These are phyloP conservation scores for Aldrovandia affinis DNA, from an alignment of 2,797 vertebrate species.

Conservation along the genomic window DNA sequence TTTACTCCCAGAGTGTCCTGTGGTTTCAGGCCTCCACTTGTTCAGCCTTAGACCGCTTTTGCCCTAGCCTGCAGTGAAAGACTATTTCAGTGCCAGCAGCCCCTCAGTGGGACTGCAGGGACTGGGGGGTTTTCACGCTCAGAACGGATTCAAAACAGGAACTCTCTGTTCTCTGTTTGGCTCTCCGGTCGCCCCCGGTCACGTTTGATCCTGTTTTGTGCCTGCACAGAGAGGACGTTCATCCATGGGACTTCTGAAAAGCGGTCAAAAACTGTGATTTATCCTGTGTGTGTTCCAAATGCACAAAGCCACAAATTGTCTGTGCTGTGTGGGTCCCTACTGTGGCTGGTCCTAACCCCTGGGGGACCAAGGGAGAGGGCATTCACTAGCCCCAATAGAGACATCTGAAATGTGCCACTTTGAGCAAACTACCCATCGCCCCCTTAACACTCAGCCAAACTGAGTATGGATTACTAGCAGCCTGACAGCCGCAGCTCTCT, in stretches of 20 bases:
- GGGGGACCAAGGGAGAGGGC: not conserved
- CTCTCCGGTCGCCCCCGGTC: not conserved
- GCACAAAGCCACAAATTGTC: not conserved
- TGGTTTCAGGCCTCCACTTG: not conserved
- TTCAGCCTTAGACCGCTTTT: not conserved
- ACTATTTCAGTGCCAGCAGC: not conserved
- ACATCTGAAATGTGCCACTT: slow-evolving; percentile 56
- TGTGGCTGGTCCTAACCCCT: not conserved
- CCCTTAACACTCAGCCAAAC: slow-evolving; percentile 44
- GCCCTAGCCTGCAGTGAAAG: not conserved
- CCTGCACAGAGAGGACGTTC: not conserved
- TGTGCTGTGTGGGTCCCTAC: not conserved
- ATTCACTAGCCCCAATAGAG: slow-evolving; percentile 52
- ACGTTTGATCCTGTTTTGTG: not conserved
- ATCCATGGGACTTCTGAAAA: not conserved
- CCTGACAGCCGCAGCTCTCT: slow-evolving; percentile 51
- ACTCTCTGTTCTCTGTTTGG: not conserved
- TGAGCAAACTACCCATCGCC: slow-evolving; percentile 49
- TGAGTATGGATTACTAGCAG: slow-evolving; percentile 44
- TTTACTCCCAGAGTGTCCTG: not conserved
- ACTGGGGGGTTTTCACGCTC: not conserved
- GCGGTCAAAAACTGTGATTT: not conserved
- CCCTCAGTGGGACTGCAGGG: not conserved
- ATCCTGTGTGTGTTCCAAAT: not conserved
- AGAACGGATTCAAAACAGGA: not conserved